Base-by-base conservation (phyloP, 2,113 vertebrate genomes). In the Rhea pennata region DNA sequence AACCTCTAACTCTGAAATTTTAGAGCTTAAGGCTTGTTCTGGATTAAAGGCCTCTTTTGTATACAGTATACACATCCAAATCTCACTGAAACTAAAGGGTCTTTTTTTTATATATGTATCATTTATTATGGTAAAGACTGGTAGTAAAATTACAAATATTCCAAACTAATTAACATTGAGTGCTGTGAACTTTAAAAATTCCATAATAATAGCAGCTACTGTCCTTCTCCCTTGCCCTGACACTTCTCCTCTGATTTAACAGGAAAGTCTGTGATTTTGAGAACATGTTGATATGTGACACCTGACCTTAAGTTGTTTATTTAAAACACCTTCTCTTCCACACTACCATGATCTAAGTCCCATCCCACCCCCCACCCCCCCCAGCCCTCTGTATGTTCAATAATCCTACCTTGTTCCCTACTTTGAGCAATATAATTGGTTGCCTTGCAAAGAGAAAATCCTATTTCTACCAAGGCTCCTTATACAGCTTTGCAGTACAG, bases 401-500 rank as follows among this genome's bases (percentile, higher is more conserved):
- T 78, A 83, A 86, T 33, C 20, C 42, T 31, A 3, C 12, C 70
- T 33, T 39, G 15, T 53, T 91, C 21, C 20, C 40, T 50, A 1
- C 48, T 73, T 79, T 23, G 65, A 76, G 64, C 16, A 50, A 81
- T 36, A 58, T 33, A 61, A 48, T 9, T 14, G 4, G 72, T 12
- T 8, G 5, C 31, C n/a, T 9, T 74, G 8, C 5, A 70, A 24
- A 73, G 26, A 62, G 40, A 64, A 88, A 87, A 51, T 44, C 22
- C 65, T 84, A 4, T 7, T 44, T 23, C 64, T 71, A 26, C 15
- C 46, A 77, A 24, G 6, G 1, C 21, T 78, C 21, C 39, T 9
- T 1, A 53, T 13, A 16, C 1, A 3, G 54, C 27, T 9, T 15
- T n/a, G 16, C 15, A 51, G 10, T 7, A 12, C 1, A 72, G 22